A percentile compares a stretch with the other conserved stretches of the same genome.
phyloP scores from a whole-genome alignment of 2,797 vertebrate species.

The Natrix natrix region DNA sequence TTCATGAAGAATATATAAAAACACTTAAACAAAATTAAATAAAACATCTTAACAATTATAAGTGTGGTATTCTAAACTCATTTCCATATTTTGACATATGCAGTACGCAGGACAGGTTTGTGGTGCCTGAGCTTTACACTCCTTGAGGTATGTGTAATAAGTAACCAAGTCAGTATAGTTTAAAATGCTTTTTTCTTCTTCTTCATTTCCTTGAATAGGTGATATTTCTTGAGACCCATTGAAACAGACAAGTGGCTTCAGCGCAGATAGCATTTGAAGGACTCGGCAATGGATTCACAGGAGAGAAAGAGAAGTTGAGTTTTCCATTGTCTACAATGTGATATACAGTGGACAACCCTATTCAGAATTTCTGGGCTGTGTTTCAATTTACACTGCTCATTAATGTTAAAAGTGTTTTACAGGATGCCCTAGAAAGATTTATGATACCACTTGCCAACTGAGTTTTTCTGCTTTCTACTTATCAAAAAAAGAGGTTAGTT shows the following conservation, averaged over 20 bases:
- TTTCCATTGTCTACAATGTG: background rate
- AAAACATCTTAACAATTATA: background rate
- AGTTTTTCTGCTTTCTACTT: background rate
- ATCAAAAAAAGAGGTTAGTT: background rate
- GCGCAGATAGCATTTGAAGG: background rate
- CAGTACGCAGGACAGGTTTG: background rate
- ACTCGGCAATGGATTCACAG: background rate
- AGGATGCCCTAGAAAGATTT: background rate
- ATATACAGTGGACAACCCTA: background rate
- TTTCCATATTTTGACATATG: background rate
- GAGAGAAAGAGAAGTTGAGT: background rate
- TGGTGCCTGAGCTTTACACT: background rate
- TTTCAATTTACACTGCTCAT: background rate
- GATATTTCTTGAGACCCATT: background rate
- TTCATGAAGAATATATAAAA: slow-evolving; percentile 21
- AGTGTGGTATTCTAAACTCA: background rate
- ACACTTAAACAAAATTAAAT: slow-evolving; percentile 10
- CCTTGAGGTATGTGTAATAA: background rate
- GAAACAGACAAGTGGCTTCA: background rate
- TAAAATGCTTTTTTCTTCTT: background rate
- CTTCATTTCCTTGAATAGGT: background rate
- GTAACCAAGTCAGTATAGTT: background rate
- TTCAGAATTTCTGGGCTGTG: background rate
- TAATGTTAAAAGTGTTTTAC: slow-evolving; percentile 2
- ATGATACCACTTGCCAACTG: background rate